phyloP scores from a whole-genome alignment of 2,888 invertebrate species.

The Amblyjoppa fuscipennis region DNA sequence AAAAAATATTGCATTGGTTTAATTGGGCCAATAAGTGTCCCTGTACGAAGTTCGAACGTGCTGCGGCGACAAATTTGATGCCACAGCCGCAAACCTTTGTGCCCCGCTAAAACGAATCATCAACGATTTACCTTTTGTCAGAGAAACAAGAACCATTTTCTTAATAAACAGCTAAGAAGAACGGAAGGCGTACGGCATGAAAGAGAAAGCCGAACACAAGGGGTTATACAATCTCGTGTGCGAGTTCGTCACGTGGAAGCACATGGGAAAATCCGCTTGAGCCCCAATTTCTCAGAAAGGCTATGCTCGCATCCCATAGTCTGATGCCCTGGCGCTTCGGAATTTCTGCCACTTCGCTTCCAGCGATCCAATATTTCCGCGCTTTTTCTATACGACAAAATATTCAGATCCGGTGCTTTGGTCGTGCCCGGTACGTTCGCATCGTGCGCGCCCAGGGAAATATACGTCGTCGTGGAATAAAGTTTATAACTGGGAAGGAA shows the following conservation, averaged over 20 bases:
- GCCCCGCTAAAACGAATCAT: too few relatives aligned
- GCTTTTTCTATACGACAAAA: conserved; percentile 30
- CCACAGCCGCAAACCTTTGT: too few relatives aligned
- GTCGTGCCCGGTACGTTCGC: conserved; percentile 34
- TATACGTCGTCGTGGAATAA: conserved; percentile 59
- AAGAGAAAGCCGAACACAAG: neutral
- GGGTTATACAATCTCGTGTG: conserved; percentile 31
- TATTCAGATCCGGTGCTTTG: conserved; percentile 50
- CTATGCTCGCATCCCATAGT: neutral
- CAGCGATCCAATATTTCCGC: conserved; percentile 24
- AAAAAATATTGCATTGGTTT: too few relatives aligned
- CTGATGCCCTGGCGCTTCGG: conserved; percentile 19
- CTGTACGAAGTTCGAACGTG: too few relatives aligned
- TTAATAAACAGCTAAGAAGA: neutral
- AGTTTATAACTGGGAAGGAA: conserved; percentile 65
- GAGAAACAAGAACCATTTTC: too few relatives aligned
- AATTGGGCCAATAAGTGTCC: too few relatives aligned
- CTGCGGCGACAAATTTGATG: too few relatives aligned
- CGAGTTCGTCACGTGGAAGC: conserved; percentile 50
- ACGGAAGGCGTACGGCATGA: neutral
- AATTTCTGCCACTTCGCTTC: conserved; percentile 15
- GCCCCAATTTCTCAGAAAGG: conserved; percentile 71
- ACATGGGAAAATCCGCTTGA: conserved; percentile 67
- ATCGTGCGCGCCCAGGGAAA: conserved; percentile 62
- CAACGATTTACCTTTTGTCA: too few relatives aligned